phyloP scores from a whole-genome alignment of 2,797 vertebrate genomes.

The Peromyscus melanophrys region DNA sequence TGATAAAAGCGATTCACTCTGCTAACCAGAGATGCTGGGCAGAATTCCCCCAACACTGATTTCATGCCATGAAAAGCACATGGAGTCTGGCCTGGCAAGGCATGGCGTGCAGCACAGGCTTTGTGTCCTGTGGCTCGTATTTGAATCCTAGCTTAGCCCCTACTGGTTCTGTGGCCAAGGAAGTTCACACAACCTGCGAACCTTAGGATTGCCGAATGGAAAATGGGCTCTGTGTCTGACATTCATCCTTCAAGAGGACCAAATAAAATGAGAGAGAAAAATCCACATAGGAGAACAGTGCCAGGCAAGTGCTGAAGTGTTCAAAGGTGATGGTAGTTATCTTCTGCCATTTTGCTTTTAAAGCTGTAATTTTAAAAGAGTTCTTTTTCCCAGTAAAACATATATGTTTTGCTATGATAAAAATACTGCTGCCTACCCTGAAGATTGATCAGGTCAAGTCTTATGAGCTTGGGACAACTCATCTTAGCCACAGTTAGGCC shows the following conservation, averaged over 20 bases:
- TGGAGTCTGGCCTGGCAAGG: constrained; percentile 72
- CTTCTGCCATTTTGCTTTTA: not conserved
- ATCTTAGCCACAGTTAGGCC: not conserved
- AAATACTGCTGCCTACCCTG: not conserved
- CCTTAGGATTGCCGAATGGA: not conserved
- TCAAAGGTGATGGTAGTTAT: not conserved
- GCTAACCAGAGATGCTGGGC: constrained; percentile 84
- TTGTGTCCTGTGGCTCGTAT: constrained; percentile 22
- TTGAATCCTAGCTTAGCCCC: constrained; percentile 4
- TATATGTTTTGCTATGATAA: constrained; percentile 21
- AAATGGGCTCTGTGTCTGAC: not conserved
- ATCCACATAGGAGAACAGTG: not conserved
- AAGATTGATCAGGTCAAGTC: not conserved
- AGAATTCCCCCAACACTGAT: constrained; percentile 80
- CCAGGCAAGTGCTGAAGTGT: not conserved
- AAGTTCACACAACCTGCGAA: constrained; percentile 54
- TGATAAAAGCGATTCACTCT: constrained; percentile 82
- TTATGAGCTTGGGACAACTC: not conserved
- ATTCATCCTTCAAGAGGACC: not conserved
- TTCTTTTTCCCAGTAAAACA: not conserved
- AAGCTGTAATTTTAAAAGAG: not conserved
- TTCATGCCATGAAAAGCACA: constrained; percentile 79
- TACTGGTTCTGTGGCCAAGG: constrained; percentile 31
- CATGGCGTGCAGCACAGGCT: constrained; percentile 35
- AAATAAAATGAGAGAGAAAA: constrained; percentile 40